Evolutionary conservation across 2,888 invertebrate genomes (phyloP).

Genomic region (Crocallis elinguaria): DNA sequence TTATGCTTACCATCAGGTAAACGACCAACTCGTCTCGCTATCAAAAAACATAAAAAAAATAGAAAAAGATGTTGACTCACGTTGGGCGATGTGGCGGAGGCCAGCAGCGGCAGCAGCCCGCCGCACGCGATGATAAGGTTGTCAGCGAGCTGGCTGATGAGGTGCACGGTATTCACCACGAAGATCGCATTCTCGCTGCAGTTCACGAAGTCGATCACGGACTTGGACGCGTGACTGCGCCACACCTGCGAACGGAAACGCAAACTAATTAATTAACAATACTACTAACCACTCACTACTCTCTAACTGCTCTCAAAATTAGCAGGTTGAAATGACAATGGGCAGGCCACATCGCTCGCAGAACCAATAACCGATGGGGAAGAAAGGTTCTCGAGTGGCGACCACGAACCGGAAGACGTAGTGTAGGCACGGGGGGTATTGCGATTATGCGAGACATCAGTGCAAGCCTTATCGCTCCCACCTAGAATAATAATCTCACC

Average conservation of each 20-base stretch:
- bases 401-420: too few relatives aligned
- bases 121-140: slow-evolving; percentile 99
- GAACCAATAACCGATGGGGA: too few relatives aligned
- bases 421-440: too few relatives aligned
- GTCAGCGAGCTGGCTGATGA: slow-evolving; percentile 99
- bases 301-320: too few relatives aligned
- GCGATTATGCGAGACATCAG: too few relatives aligned
- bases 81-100: slow-evolving; percentile 99
- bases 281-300: too few relatives aligned
- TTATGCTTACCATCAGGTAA: background rate
- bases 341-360: too few relatives aligned
- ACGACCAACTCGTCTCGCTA: too few relatives aligned
- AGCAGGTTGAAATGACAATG: too few relatives aligned
- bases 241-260: slow-evolving; percentile 76
- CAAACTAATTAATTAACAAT: background rate
- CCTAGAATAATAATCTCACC: slow-evolving; percentile 81
- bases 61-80: slow-evolving; percentile 84
- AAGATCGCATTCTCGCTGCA: slow-evolving; percentile 99
- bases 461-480: too few relatives aligned
- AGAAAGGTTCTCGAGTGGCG: too few relatives aligned
- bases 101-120: slow-evolving; percentile 96
- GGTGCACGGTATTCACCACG: slow-evolving; percentile 99
- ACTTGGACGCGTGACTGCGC: slow-evolving; percentile 97
- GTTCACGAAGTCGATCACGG: slow-evolving; percentile 98
- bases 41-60: too few relatives aligned